phyloP scores from a whole-genome alignment of 2,888 invertebrate species.

The Plemyria rubiginata region DNA sequence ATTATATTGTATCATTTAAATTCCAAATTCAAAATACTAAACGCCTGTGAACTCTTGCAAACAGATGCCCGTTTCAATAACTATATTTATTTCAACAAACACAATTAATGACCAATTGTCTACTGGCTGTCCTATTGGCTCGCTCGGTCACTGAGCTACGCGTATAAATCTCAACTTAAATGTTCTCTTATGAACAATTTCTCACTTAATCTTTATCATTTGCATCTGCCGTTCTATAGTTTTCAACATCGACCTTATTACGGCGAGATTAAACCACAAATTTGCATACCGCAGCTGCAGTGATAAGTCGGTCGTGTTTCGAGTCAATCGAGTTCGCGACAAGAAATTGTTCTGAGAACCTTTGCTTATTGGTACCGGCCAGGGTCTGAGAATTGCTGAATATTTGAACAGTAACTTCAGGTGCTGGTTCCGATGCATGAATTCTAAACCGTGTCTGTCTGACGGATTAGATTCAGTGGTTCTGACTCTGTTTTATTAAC shows the following conservation, averaged over 20 bases:
- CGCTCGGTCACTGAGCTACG: slow-evolving; percentile 55
- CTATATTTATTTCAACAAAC: slow-evolving; percentile 72
- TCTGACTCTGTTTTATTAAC: not conserved
- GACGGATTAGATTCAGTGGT: slow-evolving; percentile 33
- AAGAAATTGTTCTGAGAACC: slow-evolving; percentile 71
- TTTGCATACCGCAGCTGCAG: slow-evolving; percentile 51
- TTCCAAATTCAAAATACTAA: slow-evolving; percentile 23
- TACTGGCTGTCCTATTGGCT: slow-evolving; percentile 53
- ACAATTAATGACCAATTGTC: slow-evolving; percentile 77
- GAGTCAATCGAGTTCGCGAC: slow-evolving; percentile 63
- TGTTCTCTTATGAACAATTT: slow-evolving; percentile 65
- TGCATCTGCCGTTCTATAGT: slow-evolving; percentile 47
- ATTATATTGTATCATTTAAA: not conserved
- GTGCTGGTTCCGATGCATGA: slow-evolving; percentile 35
- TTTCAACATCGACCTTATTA: slow-evolving; percentile 54
- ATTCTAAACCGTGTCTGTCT: slow-evolving; percentile 31
- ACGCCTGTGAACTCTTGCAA: slow-evolving; percentile 54
- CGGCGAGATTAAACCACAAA: slow-evolving; percentile 48
- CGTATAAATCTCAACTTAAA: slow-evolving; percentile 80
- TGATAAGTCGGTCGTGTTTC: slow-evolving; percentile 51
- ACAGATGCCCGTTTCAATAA: slow-evolving; percentile 62
- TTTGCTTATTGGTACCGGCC: slow-evolving; percentile 62
- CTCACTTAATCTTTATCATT: slow-evolving; percentile 67
- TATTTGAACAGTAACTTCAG: slow-evolving; percentile 60
- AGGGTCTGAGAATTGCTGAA: slow-evolving; percentile 65